Base-by-base conservation (phyloP, 2,888 invertebrate genomes). In the Aphodius sticticus region DNA sequence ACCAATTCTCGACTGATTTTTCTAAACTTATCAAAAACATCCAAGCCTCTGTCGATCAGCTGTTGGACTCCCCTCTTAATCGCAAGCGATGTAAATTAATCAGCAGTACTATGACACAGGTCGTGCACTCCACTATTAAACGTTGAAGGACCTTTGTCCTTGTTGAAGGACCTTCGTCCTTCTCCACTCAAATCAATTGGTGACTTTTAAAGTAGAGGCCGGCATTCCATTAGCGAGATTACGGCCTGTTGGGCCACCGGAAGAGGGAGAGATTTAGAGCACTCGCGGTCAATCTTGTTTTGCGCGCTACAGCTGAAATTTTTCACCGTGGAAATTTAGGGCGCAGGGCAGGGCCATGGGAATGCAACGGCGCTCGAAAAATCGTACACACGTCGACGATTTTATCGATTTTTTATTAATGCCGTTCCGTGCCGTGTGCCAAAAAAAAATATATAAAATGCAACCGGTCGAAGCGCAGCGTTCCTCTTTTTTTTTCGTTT, bases 191-290 rank as follows among this genome's bases (percentile, higher is more conserved):
- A 86, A 85, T 86, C 85, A 85, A 86, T 86, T 85, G 86, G 83
- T 81, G 84, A 86, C 86, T 85, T 86, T 85, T 85, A 84, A 85
- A 86, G 85, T 85, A 83, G 84, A 84, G 83, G 83, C 83, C 81
- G 83, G 85, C 83, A 84, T 86, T 86, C 86, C 86, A 87, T 86
- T 86, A 87, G 85, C 82, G 85, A 85, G 86, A 86, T 87, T 86
- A 85, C 84, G 84, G 81, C 83, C 83, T 80, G 82, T 82, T 80
- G 79, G 76, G 70, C 74, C 76, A 78, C 76, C 70, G 72, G 78
- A 37, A 79, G 36, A 70, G 76, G 76, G 16, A 69, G 35, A 80
- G 76, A 81, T 79, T 53, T 69, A 53, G 81, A 70, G 77, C 81
- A 35, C 53, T 69, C 77, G 69, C 38, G 79, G 77, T 79, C 79